Evolutionary conservation across 2,888 invertebrate species (phyloP), one percentile per base, ranked within the genome.

Genomic region (Tenthredo notha): DNA sequence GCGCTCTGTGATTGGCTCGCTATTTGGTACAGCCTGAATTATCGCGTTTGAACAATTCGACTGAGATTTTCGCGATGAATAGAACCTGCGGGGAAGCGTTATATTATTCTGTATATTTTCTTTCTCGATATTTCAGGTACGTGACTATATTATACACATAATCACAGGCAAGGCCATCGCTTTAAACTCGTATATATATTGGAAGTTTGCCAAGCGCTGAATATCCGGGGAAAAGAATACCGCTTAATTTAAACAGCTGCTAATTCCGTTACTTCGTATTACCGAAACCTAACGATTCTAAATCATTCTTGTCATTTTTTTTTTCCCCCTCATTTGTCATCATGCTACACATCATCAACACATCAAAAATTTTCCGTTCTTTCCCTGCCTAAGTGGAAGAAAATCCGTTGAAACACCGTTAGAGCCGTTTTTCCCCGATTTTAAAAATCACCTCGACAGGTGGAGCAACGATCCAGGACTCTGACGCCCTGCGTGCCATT

Each of bases 401-500:
- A 43, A 74, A 43, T 12, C 40, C n/a, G 25, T n/a, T 21, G n/a
- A n/a, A 37, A 72, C 21, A 72, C 18, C 15, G 25, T 67, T 33
- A 18, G 6, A 67, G 18, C 7, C 12, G 67, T 33, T 67, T 74
- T 72, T 74, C 25, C 21, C 21, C 12, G n/a, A 74, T 67, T 67
- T 67, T 29, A 50, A 29, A 50, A 29, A 77, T 50, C 96, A 97
- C 98, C 97, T 98, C 97, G 86, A 96, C 96, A 82, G 97, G 97
- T 93, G 97, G 97, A 88, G 97, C 96, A 91, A 97, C 97, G 90
- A 98, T 98, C 98, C 98, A 98, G 93, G 97, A 97, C 93, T 98
- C 98, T 29, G 97, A 97, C 80, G 98, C 98, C 88, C 98, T 95
- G 88, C 98, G 95, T 86, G 98, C 98, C 94, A 98, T 95, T 87